Evolutionary conservation across 1,140 invertebrate species (phyloP).

Genomic region (Aphelenchoides besseyi): DNA sequence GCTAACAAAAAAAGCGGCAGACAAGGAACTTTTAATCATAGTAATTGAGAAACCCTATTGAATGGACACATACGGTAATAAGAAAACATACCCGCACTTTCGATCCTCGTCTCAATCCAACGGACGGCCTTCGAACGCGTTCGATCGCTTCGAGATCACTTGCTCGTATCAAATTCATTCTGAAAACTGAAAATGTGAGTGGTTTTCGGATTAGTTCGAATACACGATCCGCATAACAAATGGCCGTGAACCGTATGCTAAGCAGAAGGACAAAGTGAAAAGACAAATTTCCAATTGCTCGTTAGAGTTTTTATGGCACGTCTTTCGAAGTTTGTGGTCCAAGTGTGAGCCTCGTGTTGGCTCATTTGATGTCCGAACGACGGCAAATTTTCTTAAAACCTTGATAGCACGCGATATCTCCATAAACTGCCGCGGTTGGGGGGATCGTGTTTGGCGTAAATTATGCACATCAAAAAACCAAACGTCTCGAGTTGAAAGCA

Average conservation of each 20-base stretch:
- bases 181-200: background rate
- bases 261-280: background rate
- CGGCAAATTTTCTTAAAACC: background rate
- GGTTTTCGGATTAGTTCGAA: too few species aligned
- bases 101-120: conserved; percentile 12
- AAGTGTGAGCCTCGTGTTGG: background rate
- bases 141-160: background rate
- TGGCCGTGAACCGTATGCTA: too few species aligned
- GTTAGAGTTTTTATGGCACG: background rate
- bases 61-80: too few species aligned
- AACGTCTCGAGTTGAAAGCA: background rate
- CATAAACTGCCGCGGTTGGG: background rate
- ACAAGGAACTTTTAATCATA: too few species aligned
- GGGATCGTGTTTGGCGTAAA: background rate
- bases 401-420: background rate
- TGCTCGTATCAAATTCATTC: background rate
- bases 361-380: too few species aligned
- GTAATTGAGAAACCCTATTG: too few species aligned
- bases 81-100: conserved; percentile 2
- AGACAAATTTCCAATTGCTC: background rate
- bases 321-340: background rate
- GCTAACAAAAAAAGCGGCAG: too few species aligned
- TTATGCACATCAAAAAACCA: background rate
- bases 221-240: too few species aligned
- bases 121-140: conserved; percentile 15